Evolutionary conservation across 2,113 vertebrate genomes (phyloP), one percentile per base, ranked within the genome.

Genomic region (Semnornis frantzii): DNA sequence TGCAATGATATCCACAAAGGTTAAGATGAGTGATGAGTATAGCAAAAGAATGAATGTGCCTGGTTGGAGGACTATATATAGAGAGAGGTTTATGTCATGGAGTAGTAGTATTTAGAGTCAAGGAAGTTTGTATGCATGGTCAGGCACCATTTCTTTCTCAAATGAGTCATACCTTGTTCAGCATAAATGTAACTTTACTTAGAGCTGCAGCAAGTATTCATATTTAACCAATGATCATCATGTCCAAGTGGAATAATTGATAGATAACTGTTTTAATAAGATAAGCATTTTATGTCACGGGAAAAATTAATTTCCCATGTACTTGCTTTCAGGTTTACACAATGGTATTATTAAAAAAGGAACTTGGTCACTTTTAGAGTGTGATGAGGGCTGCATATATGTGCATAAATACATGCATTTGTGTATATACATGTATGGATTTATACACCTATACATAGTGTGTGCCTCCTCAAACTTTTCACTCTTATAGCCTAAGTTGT

Each of bases 141-240:
- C 85, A 95, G 79, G 76, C 85, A 91, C 75, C 65, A 69, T 81
- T 87, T 77, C 64, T 92, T 92, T 92, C 65, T 83, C 2, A 6
- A 80, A 8, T 89, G 94, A 93, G 72, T 96, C 89, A 95, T 90
- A 62, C 14, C 44, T 46, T 58, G 69, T 71, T 87, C 80, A 87
- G 30, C 1, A 0, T 83, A 81, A 78, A 62, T 19, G 25, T 55
- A n/a, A 31, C 93, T 89, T 77, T 77, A 75, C 62, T 78, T 58
- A 46, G 48, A n/a, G 12, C 16, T 87, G 58, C 73, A 81, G 1
- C 77, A 68, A 55, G 33, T 37, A 24, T 62, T 93, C 10, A 25
- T 91, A 62, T 48, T 66, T 89, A 71, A 52, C 33, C 57, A 60
- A 19, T 17, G 25, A 81, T 80, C 31, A 74, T 4, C 1, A 3